Evolutionary conservation across 2,797 vertebrate species (phyloP), one percentile per base, ranked within the genome.

Genomic region (Capromys pilorides): DNA sequence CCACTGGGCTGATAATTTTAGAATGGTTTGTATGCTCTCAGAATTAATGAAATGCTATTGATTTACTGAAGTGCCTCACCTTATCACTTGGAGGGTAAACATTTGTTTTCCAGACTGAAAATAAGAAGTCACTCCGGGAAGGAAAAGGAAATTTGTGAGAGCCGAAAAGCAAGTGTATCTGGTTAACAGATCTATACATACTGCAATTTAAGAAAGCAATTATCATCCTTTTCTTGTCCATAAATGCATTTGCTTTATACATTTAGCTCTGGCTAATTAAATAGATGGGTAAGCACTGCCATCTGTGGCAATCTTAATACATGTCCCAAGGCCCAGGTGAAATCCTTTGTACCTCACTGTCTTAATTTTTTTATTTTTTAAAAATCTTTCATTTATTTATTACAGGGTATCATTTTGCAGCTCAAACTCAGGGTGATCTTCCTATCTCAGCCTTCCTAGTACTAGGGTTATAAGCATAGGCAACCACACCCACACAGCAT

Each of bases 81-180:
- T 93, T 94, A 67, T 80, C 33, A 87, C 21, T 73, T 54, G 80
- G 33, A 77, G 83, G 90, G 41, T 64, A 82, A 93, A 81, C 28
- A 90, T 93, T 94, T 93, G 16, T 91, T 96, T 93, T 49, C 71
- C 78, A 84, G 69, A 77, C 51, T 91, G 64, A 95, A 91, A 96
- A 79, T 90, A 94, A 64, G 14, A 91, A 66, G 51, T 51, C 36
- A 82, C 21, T 94, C 54, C 36, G 90, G 69, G 92, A 94, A 94
- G 57, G 59, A 93, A 95, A 79, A 88, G 41, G 88, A 82, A 84
- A 77, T 84, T 82, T 91, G 49, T 24, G 39, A 28, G 62, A 61
- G 62, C 77, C 28, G 71, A 67, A 59, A 88, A 93, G 57, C 86
- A 21, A 88, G 19, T 54, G 2, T 78, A 62, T 89, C 45, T 92